Evolutionary conservation across 2,888 invertebrate genomes (phyloP).

Genomic region (Xanthorhoe designata): DNA sequence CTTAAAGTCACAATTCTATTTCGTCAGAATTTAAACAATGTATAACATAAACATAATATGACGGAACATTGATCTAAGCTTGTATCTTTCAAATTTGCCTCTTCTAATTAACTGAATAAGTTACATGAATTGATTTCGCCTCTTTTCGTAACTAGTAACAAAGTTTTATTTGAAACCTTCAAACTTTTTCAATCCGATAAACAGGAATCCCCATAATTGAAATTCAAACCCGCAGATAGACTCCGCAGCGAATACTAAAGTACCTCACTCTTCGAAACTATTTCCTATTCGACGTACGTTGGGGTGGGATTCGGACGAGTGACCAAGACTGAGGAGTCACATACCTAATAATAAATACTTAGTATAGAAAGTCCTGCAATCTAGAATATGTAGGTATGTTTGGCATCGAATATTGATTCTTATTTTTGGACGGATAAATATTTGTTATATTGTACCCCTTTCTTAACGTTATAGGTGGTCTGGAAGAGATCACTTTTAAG

Average conservation of each 20-base stretch:
- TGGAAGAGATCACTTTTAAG: too few species aligned
- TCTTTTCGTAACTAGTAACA: neutral
- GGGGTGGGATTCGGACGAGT: conserved; percentile 44
- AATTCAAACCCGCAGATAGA: conserved; percentile 57
- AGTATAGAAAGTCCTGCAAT: neutral
- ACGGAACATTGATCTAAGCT: neutral
- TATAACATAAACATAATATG: too few species aligned
- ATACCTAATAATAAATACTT: neutral
- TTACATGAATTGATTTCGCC: neutral
- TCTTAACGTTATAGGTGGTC: too few species aligned
- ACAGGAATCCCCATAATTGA: conserved; percentile 63
- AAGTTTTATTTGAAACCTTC: conserved; percentile 6
- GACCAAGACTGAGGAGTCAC: conserved; percentile 41
- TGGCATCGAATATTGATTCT: too few species aligned
- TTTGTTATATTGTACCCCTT: too few species aligned
- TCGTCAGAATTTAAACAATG: too few species aligned
- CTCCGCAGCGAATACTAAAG: conserved; percentile 61
- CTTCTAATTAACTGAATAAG: neutral
- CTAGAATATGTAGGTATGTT: too few species aligned
- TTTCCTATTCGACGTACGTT: conserved; percentile 59
- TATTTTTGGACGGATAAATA: too few species aligned
- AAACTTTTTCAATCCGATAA: conserved; percentile 46
- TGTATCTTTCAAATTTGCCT: neutral
- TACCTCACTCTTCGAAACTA: conserved; percentile 60
- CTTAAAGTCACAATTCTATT: too few species aligned